Conservation (phyloP, 2,888 invertebrate genomes). For the Mesorhabditis spiculigera region DNA sequence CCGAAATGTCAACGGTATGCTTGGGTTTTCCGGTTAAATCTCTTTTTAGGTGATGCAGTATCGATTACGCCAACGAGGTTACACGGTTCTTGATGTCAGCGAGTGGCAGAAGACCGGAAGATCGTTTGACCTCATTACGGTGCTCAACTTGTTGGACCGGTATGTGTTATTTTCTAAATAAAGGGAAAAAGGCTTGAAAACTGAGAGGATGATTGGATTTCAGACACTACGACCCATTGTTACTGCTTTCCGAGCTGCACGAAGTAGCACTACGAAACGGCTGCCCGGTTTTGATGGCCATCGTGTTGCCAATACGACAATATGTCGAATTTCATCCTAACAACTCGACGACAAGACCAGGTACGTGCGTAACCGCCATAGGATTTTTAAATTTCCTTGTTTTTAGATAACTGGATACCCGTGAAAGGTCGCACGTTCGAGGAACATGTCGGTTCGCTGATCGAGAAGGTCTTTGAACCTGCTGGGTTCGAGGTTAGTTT, state of each 20-base stretch:
- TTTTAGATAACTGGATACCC: conserved; percentile 56
- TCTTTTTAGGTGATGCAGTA: conserved; percentile 72
- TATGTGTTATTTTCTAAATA: conserved; percentile 7
- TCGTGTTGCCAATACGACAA: conserved; percentile 87
- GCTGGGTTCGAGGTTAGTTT: conserved; percentile 66
- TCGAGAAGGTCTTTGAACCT: conserved; percentile 68
- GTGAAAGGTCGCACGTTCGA: conserved; percentile 61
- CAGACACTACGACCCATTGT: conserved; percentile 75
- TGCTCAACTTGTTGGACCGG: conserved; percentile 88
- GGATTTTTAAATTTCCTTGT: background rate
- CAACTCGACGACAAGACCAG: conserved; percentile 27
- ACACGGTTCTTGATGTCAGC: conserved; percentile 67
- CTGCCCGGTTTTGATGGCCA: conserved; percentile 69
- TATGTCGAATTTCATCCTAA: conserved; percentile 75
- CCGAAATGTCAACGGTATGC: conserved; percentile 75
- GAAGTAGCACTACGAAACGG: conserved; percentile 69
- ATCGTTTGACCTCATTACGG: conserved; percentile 73
- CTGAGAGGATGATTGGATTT: background rate
- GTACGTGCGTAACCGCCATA: conserved; percentile 13
- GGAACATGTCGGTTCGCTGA: conserved; percentile 74
- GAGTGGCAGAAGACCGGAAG: conserved; percentile 34
- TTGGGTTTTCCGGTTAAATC: conserved; percentile 4
- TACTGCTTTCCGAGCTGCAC: conserved; percentile 74
- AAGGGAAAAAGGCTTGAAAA: no score
- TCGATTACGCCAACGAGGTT: conserved; percentile 74